Evolutionary conservation across 2,113 vertebrate species (phyloP).

Genomic region (Ailurus styani): DNA sequence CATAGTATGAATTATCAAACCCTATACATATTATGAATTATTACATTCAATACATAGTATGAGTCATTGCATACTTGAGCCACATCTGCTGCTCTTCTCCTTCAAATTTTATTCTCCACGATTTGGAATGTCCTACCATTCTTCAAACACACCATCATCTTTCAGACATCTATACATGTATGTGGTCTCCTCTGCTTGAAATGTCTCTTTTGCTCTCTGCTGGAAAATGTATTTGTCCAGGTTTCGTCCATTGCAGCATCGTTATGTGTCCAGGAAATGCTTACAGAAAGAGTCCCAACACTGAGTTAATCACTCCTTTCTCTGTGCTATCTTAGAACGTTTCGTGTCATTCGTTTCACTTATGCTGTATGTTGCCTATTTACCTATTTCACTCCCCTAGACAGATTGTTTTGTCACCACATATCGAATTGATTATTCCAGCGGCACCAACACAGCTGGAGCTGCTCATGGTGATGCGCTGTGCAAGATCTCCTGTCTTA

Average conservation of each 20-base stretch:
- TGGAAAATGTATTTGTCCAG: not conserved
- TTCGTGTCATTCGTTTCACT: not conserved
- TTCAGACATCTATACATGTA: not conserved
- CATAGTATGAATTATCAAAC: not conserved
- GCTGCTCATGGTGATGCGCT: constrained; percentile 64
- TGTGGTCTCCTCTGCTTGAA: not conserved
- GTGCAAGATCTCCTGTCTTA: constrained; percentile 10
- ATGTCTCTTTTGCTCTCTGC: not conserved
- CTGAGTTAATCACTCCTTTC: not conserved
- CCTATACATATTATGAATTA: not conserved
- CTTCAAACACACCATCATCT: not conserved
- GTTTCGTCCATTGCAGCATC: not conserved
- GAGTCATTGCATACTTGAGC: not conserved
- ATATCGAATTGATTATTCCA: constrained; percentile 77
- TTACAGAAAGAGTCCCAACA: not conserved
- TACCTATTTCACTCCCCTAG: not conserved
- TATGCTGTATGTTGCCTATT: not conserved
- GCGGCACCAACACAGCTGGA: constrained; percentile 75
- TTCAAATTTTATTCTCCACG: not conserved
- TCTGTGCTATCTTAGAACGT: not conserved
- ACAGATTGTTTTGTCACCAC: not conserved
- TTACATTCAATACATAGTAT: not conserved
- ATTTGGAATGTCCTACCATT: not conserved
- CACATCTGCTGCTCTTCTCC: not conserved
- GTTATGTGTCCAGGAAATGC: not conserved